A percentile compares a stretch with the other conserved stretches of the same genome.
These are phyloP conservation scores for Alviniconcha marisindica DNA, from an alignment of 1,140 invertebrate genomes.

Conservation along the genomic window DNA sequence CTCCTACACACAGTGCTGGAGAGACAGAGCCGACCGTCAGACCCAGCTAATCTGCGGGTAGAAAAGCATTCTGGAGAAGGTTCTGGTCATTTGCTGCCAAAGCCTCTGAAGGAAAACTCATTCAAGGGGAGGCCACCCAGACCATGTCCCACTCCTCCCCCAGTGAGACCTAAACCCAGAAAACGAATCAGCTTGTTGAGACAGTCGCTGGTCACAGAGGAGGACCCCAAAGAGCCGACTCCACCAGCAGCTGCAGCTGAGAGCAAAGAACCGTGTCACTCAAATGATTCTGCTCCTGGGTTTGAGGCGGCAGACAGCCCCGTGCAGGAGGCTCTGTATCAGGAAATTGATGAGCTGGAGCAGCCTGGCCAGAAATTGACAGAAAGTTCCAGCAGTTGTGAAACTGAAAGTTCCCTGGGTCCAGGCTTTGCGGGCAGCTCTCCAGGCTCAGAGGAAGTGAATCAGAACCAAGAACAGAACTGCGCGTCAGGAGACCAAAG, in stretches of 20 bases:
- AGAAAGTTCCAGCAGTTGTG: neutral
- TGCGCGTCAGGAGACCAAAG: neutral
- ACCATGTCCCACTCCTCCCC: neutral
- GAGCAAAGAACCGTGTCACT: neutral
- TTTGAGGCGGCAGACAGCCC: neutral
- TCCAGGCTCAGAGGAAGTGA: neutral
- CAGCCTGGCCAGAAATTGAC: neutral
- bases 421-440: too few relatives aligned
- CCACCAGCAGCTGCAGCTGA: neutral
- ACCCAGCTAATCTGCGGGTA: too few relatives aligned
- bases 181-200: slow-evolving; percentile 24
- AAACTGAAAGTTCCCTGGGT: neutral
- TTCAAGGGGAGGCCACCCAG: too few relatives aligned
- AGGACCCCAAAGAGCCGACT: neutral
- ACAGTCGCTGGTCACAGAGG: neutral
- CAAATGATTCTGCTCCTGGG: neutral
- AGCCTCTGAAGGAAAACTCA: too few relatives aligned
- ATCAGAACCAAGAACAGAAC: neutral
- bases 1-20: too few relatives aligned
- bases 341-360: slow-evolving; percentile 1
- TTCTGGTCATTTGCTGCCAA: too few relatives aligned
- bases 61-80: too few relatives aligned
- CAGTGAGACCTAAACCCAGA: slow-evolving; percentile 22
- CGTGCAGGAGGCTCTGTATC: neutral
- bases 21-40: too few relatives aligned